phyloP scores from a whole-genome alignment of 2,888 invertebrate genomes.

The Drosophila histrio region DNA sequence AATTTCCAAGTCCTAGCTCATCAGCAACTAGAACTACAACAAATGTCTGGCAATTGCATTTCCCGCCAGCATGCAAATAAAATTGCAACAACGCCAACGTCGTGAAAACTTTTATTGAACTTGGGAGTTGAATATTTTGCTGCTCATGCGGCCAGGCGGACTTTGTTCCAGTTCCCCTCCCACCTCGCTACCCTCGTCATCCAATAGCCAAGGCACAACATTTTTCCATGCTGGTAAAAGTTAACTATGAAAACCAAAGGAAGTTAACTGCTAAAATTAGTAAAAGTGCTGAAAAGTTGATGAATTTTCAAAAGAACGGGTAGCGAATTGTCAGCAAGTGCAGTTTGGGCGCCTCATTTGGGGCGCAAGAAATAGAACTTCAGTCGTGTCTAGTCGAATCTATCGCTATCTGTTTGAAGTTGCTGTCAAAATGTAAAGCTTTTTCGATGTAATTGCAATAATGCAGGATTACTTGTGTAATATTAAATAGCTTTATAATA shows the following conservation, averaged over 20 bases:
- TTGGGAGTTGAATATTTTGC: slow-evolving; percentile 64
- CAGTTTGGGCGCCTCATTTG: slow-evolving; percentile 9
- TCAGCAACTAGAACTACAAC: slow-evolving; percentile 33
- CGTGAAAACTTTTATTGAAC: slow-evolving; percentile 80
- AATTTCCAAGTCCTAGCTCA: slow-evolving; percentile 52
- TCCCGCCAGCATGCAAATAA: slow-evolving; percentile 75
- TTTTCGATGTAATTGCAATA: too few relatives aligned
- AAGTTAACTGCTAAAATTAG: slow-evolving; percentile 83
- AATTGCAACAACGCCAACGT: slow-evolving; percentile 63
- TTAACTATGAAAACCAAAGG: slow-evolving; percentile 83
- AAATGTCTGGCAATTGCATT: slow-evolving; percentile 65
- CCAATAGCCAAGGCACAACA: slow-evolving; percentile 77
- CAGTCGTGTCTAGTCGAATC: too few relatives aligned
- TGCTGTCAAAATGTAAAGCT: too few relatives aligned
- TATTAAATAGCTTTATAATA: too few relatives aligned
- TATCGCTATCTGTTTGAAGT: too few relatives aligned
- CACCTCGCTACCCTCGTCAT: too few relatives aligned
- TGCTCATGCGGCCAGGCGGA: slow-evolving; percentile 26
- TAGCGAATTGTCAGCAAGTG: slow-evolving; percentile 19
- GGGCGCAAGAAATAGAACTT: slow-evolving; percentile 3
- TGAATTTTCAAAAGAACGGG: slow-evolving; percentile 66
- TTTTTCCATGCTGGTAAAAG: slow-evolving; percentile 81
- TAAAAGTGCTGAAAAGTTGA: slow-evolving; percentile 82
- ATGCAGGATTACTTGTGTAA: too few relatives aligned
- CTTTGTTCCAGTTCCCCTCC: not conserved